Conservation (phyloP, 2,113 vertebrate species). For the Gopherus evgoodei region DNA sequence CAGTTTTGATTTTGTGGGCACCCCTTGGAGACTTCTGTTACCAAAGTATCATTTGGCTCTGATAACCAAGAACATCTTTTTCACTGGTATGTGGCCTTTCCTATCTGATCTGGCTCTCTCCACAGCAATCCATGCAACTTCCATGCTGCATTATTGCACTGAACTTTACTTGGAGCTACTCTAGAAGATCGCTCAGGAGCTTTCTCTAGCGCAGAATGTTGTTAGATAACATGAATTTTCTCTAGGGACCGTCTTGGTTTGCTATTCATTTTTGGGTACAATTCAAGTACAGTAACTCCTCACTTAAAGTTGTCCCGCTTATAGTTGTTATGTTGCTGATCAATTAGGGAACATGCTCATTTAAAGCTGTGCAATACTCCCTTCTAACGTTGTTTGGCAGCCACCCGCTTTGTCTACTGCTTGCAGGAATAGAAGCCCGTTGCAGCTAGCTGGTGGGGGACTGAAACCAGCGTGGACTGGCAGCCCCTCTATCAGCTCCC, state of each 20-base stretch:
- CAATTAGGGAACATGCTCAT: too few species aligned
- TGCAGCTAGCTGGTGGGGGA: too few species aligned
- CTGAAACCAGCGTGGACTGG: too few species aligned
- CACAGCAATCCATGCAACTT: fast-evolving
- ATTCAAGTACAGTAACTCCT: background rate
- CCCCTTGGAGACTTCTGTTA: background rate
- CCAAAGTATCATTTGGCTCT: background rate
- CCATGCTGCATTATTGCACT: background rate
- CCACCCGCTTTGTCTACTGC: too few species aligned
- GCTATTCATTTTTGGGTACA: conserved; percentile 15
- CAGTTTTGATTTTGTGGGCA: background rate
- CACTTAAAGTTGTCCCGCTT: too few species aligned
- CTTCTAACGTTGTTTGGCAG: too few species aligned
- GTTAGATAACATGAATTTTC: background rate
- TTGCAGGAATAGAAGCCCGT: too few species aligned
- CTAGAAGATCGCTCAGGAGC: background rate
- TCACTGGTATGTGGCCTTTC: background rate
- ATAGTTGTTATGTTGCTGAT: too few species aligned
- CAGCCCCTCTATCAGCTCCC: too few species aligned
- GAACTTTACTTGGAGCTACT: background rate
- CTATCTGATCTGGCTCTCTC: background rate
- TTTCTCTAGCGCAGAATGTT: background rate
- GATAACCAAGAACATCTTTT: background rate
- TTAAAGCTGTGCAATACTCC: too few species aligned
- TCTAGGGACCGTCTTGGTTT: background rate